Conservation (phyloP, 2,797 vertebrate species). For the Odontamblyopus rebecca region DNA sequence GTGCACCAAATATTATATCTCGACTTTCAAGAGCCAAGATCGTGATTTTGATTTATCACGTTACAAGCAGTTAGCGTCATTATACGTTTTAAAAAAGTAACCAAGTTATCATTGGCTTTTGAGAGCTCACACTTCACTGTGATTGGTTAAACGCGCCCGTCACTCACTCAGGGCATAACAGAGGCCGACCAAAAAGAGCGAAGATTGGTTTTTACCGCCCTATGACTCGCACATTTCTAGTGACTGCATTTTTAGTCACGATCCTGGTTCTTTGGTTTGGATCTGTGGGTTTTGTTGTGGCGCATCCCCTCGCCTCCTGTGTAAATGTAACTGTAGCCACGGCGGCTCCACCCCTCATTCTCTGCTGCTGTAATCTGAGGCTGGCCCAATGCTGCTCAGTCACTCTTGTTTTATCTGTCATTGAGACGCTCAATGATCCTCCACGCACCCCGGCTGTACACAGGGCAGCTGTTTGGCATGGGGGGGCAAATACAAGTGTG, state of each 20-base stretch:
- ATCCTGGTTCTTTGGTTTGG: conserved; percentile 10
- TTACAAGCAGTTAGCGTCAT: too few species aligned
- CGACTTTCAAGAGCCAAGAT: too few species aligned
- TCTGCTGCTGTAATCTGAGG: conserved; percentile 67
- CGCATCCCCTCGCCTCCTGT: conserved; percentile 25
- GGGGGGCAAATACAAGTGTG: conserved; percentile 3
- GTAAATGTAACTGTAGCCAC: conserved; percentile 57
- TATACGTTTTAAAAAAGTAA: too few species aligned
- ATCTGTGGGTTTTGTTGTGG: conserved; percentile 40
- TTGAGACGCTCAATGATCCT: conserved; percentile 40
- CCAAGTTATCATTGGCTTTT: too few species aligned
- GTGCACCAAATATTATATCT: too few species aligned
- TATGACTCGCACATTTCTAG: neutral
- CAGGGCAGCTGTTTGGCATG: conserved; percentile 23
- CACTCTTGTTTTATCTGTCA: conserved; percentile 58
- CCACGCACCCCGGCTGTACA: conserved; percentile 26
- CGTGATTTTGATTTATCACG: too few species aligned
- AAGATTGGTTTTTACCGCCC: too few species aligned
- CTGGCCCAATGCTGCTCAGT: conserved; percentile 41
- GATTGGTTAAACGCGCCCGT: too few species aligned
- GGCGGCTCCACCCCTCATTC: conserved; percentile 64
- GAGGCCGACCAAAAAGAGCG: too few species aligned
- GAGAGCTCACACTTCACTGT: too few species aligned
- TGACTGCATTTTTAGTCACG: neutral
- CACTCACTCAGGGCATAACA: neutral